Percentiles rank a stretch among this genome's conserved stretches.
Evolutionary conservation across 2,113 vertebrate species (phyloP).

Genomic region (Poeciliopsis occidentalis): DNA sequence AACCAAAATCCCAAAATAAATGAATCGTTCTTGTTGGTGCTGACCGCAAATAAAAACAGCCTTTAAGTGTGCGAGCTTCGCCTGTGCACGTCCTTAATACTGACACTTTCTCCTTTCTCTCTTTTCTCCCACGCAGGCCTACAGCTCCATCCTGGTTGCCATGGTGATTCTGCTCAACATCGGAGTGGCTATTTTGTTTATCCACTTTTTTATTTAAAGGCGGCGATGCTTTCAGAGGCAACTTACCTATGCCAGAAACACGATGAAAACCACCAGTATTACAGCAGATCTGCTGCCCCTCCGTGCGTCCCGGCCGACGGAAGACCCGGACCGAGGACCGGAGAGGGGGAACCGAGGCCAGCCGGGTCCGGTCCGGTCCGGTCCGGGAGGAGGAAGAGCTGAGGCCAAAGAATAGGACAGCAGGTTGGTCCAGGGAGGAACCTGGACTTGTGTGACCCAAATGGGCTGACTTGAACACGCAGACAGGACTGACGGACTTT

Average conservation of each 20-base stretch:
- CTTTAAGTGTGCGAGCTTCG: neutral
- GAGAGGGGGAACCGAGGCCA: too few relatives aligned
- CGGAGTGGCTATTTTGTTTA: slow-evolving; percentile 99
- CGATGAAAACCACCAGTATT: slow-evolving; percentile 66
- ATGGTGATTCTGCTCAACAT: slow-evolving; percentile 99
- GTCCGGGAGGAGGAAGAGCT: neutral
- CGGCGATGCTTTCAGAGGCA: slow-evolving; percentile 68
- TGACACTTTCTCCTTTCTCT: slow-evolving; percentile 54
- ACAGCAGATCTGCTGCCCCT: slow-evolving; percentile 42
- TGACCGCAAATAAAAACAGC: slow-evolving; percentile 18
- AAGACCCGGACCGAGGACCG: slow-evolving; percentile 17
- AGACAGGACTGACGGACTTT: slow-evolving; percentile 68
- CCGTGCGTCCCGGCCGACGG: neutral
- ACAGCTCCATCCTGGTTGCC: slow-evolving; percentile 94
- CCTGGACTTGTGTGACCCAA: slow-evolving; percentile 41
- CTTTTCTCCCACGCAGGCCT: slow-evolving; percentile 85
- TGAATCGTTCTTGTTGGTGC: neutral
- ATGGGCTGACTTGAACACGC: slow-evolving; percentile 35
- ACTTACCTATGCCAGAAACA: slow-evolving; percentile 68
- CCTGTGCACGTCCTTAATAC: slow-evolving; percentile 35
- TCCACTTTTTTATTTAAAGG: slow-evolving; percentile 99
- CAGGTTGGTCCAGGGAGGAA: slow-evolving; percentile 6
- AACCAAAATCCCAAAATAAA: neutral
- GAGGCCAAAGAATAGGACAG: slow-evolving; percentile 36
- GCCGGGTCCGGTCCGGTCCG: neutral